phyloP scores from a whole-genome alignment of 2,113 vertebrate genomes.

The Lutjanus erythropterus region DNA sequence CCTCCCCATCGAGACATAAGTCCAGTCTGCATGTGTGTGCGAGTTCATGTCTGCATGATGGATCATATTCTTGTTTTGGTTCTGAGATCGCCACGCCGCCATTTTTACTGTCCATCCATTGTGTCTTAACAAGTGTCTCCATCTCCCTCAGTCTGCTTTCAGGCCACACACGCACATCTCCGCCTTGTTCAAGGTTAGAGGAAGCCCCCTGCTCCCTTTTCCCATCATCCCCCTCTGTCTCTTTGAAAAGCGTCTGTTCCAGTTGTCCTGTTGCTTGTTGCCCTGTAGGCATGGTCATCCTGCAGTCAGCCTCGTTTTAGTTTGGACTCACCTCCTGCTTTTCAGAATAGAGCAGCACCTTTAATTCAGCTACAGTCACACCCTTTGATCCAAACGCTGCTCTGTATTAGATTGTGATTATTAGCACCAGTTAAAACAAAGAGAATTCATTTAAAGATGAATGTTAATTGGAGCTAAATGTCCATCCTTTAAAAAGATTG shows the following conservation, averaged over 20 bases:
- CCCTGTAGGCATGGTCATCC: neutral
- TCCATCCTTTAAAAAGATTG: neutral
- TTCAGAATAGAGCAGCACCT: neutral
- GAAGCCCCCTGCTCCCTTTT: conserved; percentile 10
- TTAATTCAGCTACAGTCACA: neutral
- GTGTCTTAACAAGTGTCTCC: conserved; percentile 75
- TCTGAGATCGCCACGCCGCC: neutral
- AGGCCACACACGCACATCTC: conserved; percentile 81
- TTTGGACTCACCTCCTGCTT: neutral
- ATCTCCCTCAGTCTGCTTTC: conserved; percentile 84
- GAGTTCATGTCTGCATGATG: conserved; percentile 11
- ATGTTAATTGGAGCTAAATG: neutral
- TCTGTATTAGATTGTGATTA: neutral
- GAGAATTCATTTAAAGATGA: neutral
- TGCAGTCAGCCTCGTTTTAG: neutral
- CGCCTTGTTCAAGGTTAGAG: conserved; percentile 83
- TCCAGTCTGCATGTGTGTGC: neutral
- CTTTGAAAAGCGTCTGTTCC: neutral
- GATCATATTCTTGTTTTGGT: neutral
- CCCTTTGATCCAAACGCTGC: neutral
- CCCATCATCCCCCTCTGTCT: neutral
- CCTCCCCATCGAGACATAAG: no score
- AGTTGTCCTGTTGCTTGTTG: neutral
- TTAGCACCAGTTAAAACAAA: neutral
- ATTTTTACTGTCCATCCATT: conserved; percentile 46